Conservation (phyloP, 53 echinoderm and acorn worm species). For the Echinarachnius parma region DNA sequence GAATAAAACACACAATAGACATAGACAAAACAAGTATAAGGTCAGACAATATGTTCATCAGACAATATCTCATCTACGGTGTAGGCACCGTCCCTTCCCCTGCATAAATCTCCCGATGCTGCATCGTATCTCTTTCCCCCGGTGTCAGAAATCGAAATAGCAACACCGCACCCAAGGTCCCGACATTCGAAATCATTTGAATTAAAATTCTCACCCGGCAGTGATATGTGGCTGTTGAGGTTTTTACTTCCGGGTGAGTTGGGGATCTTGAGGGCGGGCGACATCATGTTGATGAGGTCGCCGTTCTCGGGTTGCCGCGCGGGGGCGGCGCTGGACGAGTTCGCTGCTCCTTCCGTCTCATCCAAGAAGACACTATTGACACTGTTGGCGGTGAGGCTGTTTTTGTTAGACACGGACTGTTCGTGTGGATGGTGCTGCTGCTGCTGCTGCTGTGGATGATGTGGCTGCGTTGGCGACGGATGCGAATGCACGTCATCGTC, state of each 20-base stretch:
- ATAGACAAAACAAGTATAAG: too few relatives aligned
- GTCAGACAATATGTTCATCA: too few relatives aligned
- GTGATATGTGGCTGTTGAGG: slow-evolving; percentile 37
- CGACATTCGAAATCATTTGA: too few relatives aligned
- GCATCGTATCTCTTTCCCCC: too few relatives aligned
- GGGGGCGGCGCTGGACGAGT: not conserved
- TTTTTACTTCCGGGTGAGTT: slow-evolving; percentile 33
- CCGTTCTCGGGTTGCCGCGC: slow-evolving; percentile 31
- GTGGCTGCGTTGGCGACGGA: not conserved
- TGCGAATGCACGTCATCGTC: not conserved
- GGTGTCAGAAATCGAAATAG: too few relatives aligned
- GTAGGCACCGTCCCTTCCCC: too few relatives aligned
- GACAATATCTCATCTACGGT: too few relatives aligned
- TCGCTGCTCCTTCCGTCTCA: slow-evolving; percentile 34
- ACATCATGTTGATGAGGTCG: slow-evolving; percentile 24
- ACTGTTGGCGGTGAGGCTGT: slow-evolving; percentile 53
- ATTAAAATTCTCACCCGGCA: slow-evolving; percentile 37
- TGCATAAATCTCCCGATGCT: too few relatives aligned
- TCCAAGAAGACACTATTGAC: slow-evolving; percentile 58
- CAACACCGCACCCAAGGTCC: too few relatives aligned
- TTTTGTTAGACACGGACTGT: slow-evolving; percentile 17
- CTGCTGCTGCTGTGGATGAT: not conserved
- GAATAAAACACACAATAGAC: too few relatives aligned
- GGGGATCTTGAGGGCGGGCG: slow-evolving; percentile 21
- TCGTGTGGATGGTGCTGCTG: not conserved